These are phyloP conservation scores for Xylota segnis DNA, from an alignment of 2,888 invertebrate species.

Conservation along the genomic window DNA sequence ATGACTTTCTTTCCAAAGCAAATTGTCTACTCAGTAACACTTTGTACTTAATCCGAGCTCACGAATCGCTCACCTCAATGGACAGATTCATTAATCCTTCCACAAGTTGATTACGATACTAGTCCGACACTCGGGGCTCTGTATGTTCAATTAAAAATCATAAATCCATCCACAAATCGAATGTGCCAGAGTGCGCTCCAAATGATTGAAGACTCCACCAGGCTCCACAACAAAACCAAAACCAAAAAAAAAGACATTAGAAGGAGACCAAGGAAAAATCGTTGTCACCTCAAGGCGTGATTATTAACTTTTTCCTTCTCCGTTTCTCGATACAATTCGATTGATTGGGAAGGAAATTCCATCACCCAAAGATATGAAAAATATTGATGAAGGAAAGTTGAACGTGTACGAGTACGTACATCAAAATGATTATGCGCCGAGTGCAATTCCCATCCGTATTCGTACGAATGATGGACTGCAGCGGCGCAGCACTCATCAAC, in stretches of 20 bases:
- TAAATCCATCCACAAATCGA: conserved; percentile 64
- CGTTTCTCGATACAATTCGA: conserved; percentile 57
- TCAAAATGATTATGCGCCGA: conserved; percentile 7
- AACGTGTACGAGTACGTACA: conserved; percentile 22
- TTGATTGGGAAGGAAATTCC: conserved; percentile 67
- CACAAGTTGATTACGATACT: conserved; percentile 53
- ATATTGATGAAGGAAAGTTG: conserved; percentile 74
- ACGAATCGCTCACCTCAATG: conserved; percentile 54
- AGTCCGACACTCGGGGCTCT: conserved; percentile 45
- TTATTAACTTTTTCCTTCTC: conserved; percentile 63
- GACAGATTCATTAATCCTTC: conserved; percentile 56
- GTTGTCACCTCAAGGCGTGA: conserved; percentile 74
- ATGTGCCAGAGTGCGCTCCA: conserved; percentile 44
- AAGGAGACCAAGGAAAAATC: conserved; percentile 50
- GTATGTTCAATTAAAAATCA: conserved; percentile 73
- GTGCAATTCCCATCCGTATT: conserved; percentile 17
- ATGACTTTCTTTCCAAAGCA: conserved; percentile 50
- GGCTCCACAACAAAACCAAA: background rate
- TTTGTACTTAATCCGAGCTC: conserved; percentile 37
- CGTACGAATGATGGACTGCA: conserved; percentile 18
- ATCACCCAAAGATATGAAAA: conserved; percentile 75
- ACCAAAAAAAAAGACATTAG: conserved; percentile 41
- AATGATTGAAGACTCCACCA: conserved; percentile 42
- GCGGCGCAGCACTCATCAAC: conserved; percentile 42
- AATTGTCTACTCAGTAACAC: conserved; percentile 22